phyloP scores from a whole-genome alignment of 1,140 invertebrate genomes.

The Xylocopa sonorina region DNA sequence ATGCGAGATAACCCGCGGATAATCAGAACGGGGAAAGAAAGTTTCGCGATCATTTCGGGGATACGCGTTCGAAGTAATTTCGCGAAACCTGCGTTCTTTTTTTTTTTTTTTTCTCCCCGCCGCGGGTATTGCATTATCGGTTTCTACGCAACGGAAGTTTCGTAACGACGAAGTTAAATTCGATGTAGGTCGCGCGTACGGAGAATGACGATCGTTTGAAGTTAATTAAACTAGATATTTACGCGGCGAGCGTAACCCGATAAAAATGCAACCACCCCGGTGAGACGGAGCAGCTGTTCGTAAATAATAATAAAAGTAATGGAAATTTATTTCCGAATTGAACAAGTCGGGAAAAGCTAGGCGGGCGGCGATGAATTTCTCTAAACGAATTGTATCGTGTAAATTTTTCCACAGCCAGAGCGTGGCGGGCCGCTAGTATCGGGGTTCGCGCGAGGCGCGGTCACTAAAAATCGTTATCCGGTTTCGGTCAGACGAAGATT shows the following conservation, averaged over 20 bases:
- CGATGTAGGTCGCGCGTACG: too few relatives aligned
- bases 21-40: background rate
- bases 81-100: background rate
- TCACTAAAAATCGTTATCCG: conserved; percentile 44
- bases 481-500: conserved; percentile 45
- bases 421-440: background rate
- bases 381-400: conserved; percentile 14
- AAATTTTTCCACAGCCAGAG: conserved; percentile 11
- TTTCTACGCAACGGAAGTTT: background rate
- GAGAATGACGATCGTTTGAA: too few relatives aligned
- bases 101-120: too few relatives aligned
- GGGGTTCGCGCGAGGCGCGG: background rate
- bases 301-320: background rate
- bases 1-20: background rate
- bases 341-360: background rate
- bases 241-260: too few relatives aligned
- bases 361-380: background rate
- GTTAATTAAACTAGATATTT: too few relatives aligned
- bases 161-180: too few relatives aligned
- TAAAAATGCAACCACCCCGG: too few relatives aligned
- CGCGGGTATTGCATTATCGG: background rate
- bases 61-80: background rate
- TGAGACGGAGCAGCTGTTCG: background rate
- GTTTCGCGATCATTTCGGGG: background rate
- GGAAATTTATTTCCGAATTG: too few relatives aligned